Evolutionary conservation across 2,888 invertebrate genomes (phyloP), one percentile per base, ranked within the genome.

Genomic region (Acanthoscelides obtectus): DNA sequence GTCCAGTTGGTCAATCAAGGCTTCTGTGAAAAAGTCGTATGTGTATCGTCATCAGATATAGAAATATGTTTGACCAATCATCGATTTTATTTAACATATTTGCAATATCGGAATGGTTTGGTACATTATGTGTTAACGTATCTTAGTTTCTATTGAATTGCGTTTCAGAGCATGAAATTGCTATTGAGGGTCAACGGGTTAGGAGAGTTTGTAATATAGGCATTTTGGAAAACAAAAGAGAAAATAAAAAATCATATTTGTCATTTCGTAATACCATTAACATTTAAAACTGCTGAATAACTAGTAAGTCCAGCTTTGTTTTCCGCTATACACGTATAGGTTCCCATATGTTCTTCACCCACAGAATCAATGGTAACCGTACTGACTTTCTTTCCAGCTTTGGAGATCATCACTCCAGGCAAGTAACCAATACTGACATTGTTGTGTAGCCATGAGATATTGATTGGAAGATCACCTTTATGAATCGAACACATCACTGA

Each of bases 391-490:
- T 86, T 86, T 71, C 86, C 86, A 72, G 84, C 85, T 78, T 83
- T 85, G 66, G 83, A 80, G 71, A 87, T 81, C 8, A 83, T 79
- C 74, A 87, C 80, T 70, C 86, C 86, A 65, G 79, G 77, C 20
- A 72, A 72, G 64, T 78, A 71, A 12, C 75, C 86, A 71, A 89
- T 86, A 73, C 86, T 85, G 27, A 77, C 75, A 25, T 81, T 85
- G 72, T 89, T 90, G 77, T 90, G 88, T 22, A 88, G 86, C 92
- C 92, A 92, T 21, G 86, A 84, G 70, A 92, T 88, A 73, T 88
- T 87, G 69, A 92, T 87, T n/a, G 92, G 92, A 69, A 90, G 84
- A 83, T 93, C 93, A 69, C 93, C 93, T 84, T 93, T 93, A 73
- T 88, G 88, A 71, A 91, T 90, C 73, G 92, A 88, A 82, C 93